These are phyloP conservation scores for Discoglossus pictus DNA, from an alignment of 2,797 vertebrate genomes.

Conservation along the genomic window DNA sequence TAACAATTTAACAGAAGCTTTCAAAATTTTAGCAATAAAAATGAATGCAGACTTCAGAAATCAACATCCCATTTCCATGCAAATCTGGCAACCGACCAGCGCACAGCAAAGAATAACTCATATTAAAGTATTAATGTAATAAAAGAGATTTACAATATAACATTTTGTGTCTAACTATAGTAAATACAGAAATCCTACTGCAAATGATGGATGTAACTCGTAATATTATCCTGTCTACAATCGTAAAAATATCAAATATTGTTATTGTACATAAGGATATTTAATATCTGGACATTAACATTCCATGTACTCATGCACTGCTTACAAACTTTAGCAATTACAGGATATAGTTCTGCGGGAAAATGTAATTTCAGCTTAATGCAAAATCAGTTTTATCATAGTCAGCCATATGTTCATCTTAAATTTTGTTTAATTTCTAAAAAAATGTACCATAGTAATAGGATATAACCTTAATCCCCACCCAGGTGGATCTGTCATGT, in stretches of 20 bases:
- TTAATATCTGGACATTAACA: slow-evolving; percentile 8
- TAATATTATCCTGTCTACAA: too few relatives aligned
- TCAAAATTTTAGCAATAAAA: slow-evolving; percentile 32
- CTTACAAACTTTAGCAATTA: slow-evolving; percentile 46
- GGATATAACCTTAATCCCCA: slow-evolving; percentile 45
- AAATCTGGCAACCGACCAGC: slow-evolving; percentile 7
- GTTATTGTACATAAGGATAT: too few relatives aligned
- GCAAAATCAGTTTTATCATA: slow-evolving; percentile 47
- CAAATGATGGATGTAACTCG: too few relatives aligned
- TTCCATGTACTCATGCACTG: slow-evolving; percentile 14
- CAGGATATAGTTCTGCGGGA: slow-evolving; percentile 39
- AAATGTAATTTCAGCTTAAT: slow-evolving; percentile 47
- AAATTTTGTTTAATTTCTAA: slow-evolving; percentile 42
- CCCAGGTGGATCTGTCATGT: slow-evolving; percentile 39
- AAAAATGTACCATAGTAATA: slow-evolving; percentile 43
- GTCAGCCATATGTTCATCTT: slow-evolving; percentile 45
- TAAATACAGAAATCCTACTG: too few relatives aligned
- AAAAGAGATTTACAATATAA: background rate
- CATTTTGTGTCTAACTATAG: too few relatives aligned
- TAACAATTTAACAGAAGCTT: slow-evolving; percentile 37
- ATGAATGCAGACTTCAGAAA: background rate
- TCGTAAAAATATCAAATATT: too few relatives aligned
- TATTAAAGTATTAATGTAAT: background rate
- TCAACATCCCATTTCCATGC: slow-evolving; percentile 41
- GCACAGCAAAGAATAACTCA: background rate